Evolutionary conservation across 2,888 invertebrate genomes (phyloP).

Genomic region (Stictocephala bisonia): DNA sequence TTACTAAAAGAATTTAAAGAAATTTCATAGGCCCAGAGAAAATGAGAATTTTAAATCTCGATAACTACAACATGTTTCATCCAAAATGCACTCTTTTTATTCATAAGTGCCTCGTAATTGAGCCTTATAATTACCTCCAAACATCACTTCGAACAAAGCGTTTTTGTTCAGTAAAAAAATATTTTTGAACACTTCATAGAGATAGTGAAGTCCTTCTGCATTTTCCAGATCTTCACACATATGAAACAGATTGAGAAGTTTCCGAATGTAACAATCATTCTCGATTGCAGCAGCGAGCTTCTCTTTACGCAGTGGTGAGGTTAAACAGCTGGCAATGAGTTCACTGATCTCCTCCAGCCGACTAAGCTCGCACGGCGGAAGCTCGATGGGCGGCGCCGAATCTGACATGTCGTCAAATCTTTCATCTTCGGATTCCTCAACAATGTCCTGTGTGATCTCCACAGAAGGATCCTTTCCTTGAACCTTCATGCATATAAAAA

Average conservation of each 20-base stretch:
- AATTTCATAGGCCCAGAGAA: no score
- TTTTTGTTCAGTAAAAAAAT: constrained; percentile 98
- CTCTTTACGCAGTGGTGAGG: constrained; percentile 91
- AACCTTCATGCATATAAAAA: constrained; percentile 70
- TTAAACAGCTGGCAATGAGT: constrained; percentile 87
- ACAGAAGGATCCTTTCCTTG: constrained; percentile 99
- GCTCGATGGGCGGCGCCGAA: constrained; percentile 91
- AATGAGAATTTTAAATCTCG: no score
- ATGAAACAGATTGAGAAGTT: constrained; percentile 93
- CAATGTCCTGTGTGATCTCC: constrained; percentile 96
- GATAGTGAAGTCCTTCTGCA: constrained; percentile 91
- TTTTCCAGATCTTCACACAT: constrained; percentile 98
- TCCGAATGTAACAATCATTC: constrained; percentile 94
- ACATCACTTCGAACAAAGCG: constrained; percentile 97
- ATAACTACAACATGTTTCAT: no score
- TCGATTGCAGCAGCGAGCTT: constrained; percentile 94
- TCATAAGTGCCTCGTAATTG: no score
- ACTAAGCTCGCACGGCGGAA: constrained; percentile 95
- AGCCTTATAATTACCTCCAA: constrained; percentile 84
- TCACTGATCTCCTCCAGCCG: constrained; percentile 96
- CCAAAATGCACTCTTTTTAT: no score
- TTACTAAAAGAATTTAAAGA: no score
- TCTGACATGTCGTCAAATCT: constrained; percentile 97
- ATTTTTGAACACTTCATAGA: constrained; percentile 98
- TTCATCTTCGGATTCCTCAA: constrained; percentile 97